Base-by-base conservation (phyloP, 1,140 invertebrate genomes). In the Eumaeus atala region DNA sequence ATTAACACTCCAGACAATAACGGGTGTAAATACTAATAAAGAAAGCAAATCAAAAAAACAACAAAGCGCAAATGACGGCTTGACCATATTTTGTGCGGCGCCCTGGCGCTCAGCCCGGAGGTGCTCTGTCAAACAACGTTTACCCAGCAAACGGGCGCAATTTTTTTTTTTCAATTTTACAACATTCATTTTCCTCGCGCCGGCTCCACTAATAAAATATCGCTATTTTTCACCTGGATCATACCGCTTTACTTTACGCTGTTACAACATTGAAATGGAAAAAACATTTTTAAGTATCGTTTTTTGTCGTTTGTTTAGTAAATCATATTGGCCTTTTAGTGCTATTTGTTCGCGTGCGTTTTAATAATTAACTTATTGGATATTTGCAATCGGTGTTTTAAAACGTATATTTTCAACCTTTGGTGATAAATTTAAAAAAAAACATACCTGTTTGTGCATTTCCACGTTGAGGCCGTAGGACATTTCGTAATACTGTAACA, bases 401-500 rank as follows among this genome's bases (percentile, higher is more conserved):
- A n/a, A n/a, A n/a, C 6, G 21, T 28, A 28, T 28, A 28, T 28
- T 28, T 28, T 28, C 21, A 28, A 28, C 6, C 11, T 40, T 40
- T 12, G n/a, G 2, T 16, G 4, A 40, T 12, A 18, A 21, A 9
- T 6, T 18, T n/a, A 21, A 47, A 58, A 50, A 56, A 33, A 49
- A 58, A 82, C 91, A 92, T 91, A 97, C 96, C 94, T 98, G 98
- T 93, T 99, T 99, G 89, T 98, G 97, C 96, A 99, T 98, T 92
- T 99, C 98, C 72, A 99, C 97, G 89, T 99, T 99, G 80, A 99
- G 92, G 66, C 97, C 97, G 90, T 98, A 99, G 28, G 97, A 98
- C 97, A 99, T 99, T 91, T 99, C 98, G 91, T 99, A 99, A 90
- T 99, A 99, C 97, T 98, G 93, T 71, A 95, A 96, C 85, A 91